These are phyloP conservation scores for Hipparchia semele DNA, from an alignment of 2,888 invertebrate species.

Conservation along the genomic window DNA sequence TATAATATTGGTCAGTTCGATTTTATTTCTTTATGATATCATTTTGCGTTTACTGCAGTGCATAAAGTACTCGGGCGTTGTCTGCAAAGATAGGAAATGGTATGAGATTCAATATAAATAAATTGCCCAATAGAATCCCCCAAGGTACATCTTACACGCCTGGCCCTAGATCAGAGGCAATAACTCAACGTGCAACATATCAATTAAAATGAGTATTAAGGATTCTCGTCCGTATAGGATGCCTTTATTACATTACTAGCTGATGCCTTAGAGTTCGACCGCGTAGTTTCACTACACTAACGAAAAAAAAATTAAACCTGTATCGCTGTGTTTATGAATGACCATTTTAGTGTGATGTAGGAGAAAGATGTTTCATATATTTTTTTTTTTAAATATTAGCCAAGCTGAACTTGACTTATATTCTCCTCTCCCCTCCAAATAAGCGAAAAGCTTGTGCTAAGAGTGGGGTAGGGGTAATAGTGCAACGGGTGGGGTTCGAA, in stretches of 20 bases:
- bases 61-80: conserved; percentile 64
- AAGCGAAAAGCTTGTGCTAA: no score
- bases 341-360: background rate
- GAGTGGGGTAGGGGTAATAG: no score
- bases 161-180: conserved; percentile 66
- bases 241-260: conserved; percentile 18
- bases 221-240: conserved; percentile 40
- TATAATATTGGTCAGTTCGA: conserved; percentile 42
- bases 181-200: conserved; percentile 77
- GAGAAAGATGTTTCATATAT: no score
- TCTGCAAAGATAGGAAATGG: conserved; percentile 65
- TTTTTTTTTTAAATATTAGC: no score
- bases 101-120: conserved; percentile 76
- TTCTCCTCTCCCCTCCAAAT: no score
- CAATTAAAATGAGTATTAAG: conserved; percentile 76
- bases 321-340: background rate
- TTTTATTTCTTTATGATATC: conserved; percentile 50
- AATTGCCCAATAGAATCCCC: conserved; percentile 75
- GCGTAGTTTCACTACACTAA: background rate
- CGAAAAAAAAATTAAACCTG: background rate
- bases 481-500: no score
- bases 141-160: conserved; percentile 57
- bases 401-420: no score
- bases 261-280: background rate
- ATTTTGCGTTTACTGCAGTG: conserved; percentile 46